Evolutionary conservation across 2,113 vertebrate species (phyloP).

Genomic region (Phalacrocorax pelagicus): DNA sequence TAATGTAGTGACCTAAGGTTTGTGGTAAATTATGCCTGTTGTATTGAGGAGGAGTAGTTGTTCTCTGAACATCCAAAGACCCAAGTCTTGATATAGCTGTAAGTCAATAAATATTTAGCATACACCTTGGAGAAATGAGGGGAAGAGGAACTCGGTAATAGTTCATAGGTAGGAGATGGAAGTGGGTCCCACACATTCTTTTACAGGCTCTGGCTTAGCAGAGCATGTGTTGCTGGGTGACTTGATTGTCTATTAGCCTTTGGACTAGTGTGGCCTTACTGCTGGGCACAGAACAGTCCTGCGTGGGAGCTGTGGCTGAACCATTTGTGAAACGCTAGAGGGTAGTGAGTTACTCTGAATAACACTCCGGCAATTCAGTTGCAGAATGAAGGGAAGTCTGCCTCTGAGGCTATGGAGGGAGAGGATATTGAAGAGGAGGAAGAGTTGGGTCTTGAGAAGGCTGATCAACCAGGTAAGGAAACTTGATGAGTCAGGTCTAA

Average conservation of each 20-base stretch:
- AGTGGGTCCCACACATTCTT: not conserved
- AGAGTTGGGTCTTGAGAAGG: slow-evolving; percentile 21
- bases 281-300: not conserved
- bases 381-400: slow-evolving; percentile 75
- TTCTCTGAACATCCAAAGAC: not conserved
- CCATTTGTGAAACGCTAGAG: not conserved
- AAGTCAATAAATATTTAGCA: not conserved
- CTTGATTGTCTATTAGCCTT: not conserved
- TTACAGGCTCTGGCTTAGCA: not conserved
- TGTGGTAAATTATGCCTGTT: not conserved
- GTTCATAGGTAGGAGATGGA: not conserved
- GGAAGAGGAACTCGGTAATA: not conserved
- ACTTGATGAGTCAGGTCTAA: not conserved
- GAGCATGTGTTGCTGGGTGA: not conserved
- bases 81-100: not conserved
- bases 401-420: slow-evolving; percentile 61
- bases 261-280: not conserved
- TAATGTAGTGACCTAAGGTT: not conserved
- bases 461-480: slow-evolving; percentile 54
- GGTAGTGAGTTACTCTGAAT: not conserved
- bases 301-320: not conserved
- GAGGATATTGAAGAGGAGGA: slow-evolving; percentile 74
- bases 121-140: not conserved
- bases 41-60: not conserved
- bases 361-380: not conserved